These are phyloP conservation scores for Zaprionus lineosus DNA, from an alignment of 2,888 invertebrate species.

Conservation along the genomic window DNA sequence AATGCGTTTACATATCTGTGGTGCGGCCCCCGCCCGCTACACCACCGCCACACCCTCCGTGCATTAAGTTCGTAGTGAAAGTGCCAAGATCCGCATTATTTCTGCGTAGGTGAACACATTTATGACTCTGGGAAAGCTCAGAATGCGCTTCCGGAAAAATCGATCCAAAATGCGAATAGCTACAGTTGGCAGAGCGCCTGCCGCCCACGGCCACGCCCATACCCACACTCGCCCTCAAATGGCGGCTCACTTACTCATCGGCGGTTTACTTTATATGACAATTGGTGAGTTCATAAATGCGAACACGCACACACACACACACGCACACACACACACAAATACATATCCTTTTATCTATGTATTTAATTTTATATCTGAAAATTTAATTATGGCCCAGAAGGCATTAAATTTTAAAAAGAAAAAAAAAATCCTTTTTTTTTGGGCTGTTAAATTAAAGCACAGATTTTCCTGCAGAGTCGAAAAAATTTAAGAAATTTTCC, in stretches of 20 bases:
- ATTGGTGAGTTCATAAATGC: constrained; percentile 77
- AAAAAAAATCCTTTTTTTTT: no score
- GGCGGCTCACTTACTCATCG: constrained; percentile 65
- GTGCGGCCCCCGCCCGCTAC: constrained; percentile 42
- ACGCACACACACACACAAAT: no score
- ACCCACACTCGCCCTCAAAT: constrained; percentile 45
- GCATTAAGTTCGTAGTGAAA: constrained; percentile 54
- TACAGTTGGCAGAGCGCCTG: constrained; percentile 42
- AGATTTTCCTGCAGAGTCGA: no score
- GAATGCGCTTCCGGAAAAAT: constrained; percentile 69
- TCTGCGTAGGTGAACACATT: constrained; percentile 75
- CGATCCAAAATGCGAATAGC: constrained; percentile 70
- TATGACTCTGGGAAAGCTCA: constrained; percentile 36
- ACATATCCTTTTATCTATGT: no score
- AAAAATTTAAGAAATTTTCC: background rate
- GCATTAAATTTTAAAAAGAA: no score
- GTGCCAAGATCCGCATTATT: constrained; percentile 68
- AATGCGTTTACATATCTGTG: constrained; percentile 61
- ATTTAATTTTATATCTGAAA: no score
- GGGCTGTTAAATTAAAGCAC: no score
- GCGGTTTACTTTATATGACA: constrained; percentile 66
- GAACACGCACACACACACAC: no score
- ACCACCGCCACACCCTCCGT: no score
- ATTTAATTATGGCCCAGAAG: no score
- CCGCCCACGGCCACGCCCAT: constrained; percentile 5